Percentiles rank a stretch among this genome's conserved stretches.
Evolutionary conservation across 2,888 invertebrate species (phyloP).

Genomic region (Aphrophora alni): DNA sequence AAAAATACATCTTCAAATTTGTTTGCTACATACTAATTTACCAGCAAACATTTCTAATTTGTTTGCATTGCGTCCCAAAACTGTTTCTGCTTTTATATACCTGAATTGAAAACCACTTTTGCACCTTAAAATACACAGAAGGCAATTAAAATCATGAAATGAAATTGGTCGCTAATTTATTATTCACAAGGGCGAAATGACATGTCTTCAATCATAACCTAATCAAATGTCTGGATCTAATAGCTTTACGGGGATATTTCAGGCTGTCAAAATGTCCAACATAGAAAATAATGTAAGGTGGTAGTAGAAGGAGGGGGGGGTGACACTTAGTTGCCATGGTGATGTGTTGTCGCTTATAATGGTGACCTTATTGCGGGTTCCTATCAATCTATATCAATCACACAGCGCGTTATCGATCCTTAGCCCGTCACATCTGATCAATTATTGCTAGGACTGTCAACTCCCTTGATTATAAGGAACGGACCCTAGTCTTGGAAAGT

Average conservation of each 20-base stretch:
- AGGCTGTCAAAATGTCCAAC: constrained; percentile 27
- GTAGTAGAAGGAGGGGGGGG: neutral
- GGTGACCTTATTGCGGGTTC: constrained; percentile 35
- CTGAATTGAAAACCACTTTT: too few species aligned
- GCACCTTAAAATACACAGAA: too few species aligned
- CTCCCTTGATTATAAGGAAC: too few species aligned
- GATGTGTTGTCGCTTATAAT: constrained; percentile 29
- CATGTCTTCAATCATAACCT: constrained; percentile 29
- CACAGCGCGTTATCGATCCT: constrained; percentile 13
- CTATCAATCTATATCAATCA: constrained; percentile 34
- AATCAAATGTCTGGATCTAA: constrained; percentile 36
- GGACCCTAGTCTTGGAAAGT: too few species aligned
- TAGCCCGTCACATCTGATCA: neutral
- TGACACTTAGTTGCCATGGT: constrained; percentile 38
- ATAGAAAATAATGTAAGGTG: constrained; percentile 2
- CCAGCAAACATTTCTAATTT: too few species aligned
- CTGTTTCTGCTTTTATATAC: too few species aligned
- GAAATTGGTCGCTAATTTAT: constrained; percentile 15
- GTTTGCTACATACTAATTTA: too few species aligned
- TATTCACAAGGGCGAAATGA: constrained; percentile 22
- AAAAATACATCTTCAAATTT: too few species aligned
- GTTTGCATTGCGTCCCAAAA: too few species aligned
- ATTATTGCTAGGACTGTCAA: neutral
- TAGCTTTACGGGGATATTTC: constrained; percentile 32
- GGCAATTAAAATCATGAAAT: neutral